A percentile compares a stretch with the other conserved stretches of the same genome.
phyloP scores from a whole-genome alignment of 2,113 vertebrate species.

The Pleuronectes platessa region DNA sequence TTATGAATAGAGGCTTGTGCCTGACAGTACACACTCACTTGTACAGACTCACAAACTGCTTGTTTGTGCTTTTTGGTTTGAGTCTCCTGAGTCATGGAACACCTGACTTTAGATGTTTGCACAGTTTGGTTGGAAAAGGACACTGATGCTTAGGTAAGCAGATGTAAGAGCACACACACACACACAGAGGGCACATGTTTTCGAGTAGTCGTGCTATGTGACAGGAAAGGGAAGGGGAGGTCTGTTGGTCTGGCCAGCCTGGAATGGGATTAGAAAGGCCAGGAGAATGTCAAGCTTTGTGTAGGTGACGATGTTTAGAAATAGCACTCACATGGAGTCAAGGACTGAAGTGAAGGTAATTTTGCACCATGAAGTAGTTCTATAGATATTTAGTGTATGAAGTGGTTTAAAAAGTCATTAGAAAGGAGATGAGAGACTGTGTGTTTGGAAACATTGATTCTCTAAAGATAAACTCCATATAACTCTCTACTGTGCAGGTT shows the following conservation, averaged over 20 bases:
- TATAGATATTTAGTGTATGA: background rate
- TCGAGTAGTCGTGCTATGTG: conserved; percentile 36
- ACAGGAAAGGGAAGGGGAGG: conserved; percentile 76
- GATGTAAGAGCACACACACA: background rate
- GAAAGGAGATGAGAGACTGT: background rate
- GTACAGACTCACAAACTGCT: background rate
- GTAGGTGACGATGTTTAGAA: conserved; percentile 40
- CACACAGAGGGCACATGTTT: conserved; percentile 33
- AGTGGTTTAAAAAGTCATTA: no score
- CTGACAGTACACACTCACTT: background rate
- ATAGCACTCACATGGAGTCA: background rate
- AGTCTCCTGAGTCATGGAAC: conserved; percentile 40
- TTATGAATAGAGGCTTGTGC: conserved; percentile 59
- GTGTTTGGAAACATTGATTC: background rate
- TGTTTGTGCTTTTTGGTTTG: conserved; percentile 38
- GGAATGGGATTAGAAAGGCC: conserved; percentile 69
- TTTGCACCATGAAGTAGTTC: background rate
- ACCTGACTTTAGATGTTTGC: conserved; percentile 48
- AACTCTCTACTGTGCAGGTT: background rate
- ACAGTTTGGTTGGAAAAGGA: conserved; percentile 18
- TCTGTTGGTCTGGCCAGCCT: conserved; percentile 46
- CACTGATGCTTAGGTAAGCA: conserved; percentile 28
- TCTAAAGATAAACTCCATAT: background rate
- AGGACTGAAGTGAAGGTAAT: background rate
- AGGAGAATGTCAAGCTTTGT: conserved; percentile 76